A percentile compares a stretch with the other conserved stretches of the same genome.
phyloP scores from a whole-genome alignment of 2,888 invertebrate genomes.

The Orchestes rusci region DNA sequence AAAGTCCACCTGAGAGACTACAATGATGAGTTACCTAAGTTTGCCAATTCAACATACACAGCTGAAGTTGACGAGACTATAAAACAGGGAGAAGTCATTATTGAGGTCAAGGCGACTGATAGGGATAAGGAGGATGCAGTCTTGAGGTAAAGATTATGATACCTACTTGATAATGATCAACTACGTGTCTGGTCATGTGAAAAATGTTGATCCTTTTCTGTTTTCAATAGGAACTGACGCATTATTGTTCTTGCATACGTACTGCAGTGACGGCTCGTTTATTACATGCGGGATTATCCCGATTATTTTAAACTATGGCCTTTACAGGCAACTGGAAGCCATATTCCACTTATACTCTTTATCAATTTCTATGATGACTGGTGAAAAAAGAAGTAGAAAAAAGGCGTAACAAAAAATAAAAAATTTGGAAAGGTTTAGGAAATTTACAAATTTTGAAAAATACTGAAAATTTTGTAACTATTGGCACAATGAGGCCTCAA shows the following conservation, averaged over 20 bases:
- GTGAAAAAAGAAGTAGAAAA: too few relatives aligned
- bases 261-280: too few relatives aligned
- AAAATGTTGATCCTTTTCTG: not conserved
- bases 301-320: too few relatives aligned
- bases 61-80: slow-evolving; percentile 52
- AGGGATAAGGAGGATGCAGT: slow-evolving; percentile 52
- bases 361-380: too few relatives aligned
- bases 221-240: not conserved
- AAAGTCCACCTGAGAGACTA: slow-evolving; percentile 45
- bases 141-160: slow-evolving; percentile 47
- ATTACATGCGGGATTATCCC: too few relatives aligned
- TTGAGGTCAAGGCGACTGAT: slow-evolving; percentile 51
- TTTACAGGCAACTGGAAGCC: too few relatives aligned
- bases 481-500: too few relatives aligned
- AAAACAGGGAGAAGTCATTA: slow-evolving; percentile 45
- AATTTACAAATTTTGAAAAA: too few relatives aligned
- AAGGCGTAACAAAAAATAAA: too few relatives aligned
- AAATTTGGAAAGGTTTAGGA: too few relatives aligned
- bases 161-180: not conserved
- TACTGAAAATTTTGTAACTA: too few relatives aligned
- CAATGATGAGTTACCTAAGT: slow-evolving; percentile 66
- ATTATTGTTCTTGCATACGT: not conserved
- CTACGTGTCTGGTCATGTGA: not conserved
- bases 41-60: slow-evolving; percentile 42
- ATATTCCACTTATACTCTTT: too few relatives aligned